Conservation (phyloP, 2,113 vertebrate genomes). For the Crotalus horridus region DNA sequence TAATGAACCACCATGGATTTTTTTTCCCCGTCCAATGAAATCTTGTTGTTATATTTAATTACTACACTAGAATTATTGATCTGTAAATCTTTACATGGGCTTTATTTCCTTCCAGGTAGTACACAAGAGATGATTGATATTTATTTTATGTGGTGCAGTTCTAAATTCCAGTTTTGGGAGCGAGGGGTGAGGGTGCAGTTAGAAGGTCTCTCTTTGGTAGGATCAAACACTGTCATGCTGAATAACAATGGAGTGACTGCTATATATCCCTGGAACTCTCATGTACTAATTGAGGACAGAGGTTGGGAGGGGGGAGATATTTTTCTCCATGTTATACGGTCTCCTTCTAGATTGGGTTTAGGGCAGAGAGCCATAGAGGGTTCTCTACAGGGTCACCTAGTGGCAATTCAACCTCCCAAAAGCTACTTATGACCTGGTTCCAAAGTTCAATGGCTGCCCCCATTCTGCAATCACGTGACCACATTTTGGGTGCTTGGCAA, state of each 20-base stretch:
- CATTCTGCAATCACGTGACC: too few species aligned
- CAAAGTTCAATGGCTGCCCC: too few species aligned
- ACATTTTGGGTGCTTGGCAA: too few species aligned
- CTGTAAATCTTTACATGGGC: neutral
- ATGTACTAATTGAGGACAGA: neutral
- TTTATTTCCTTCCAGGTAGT: neutral
- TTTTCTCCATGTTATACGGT: neutral
- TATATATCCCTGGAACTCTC: neutral
- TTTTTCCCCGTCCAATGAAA: neutral
- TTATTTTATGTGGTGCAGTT: neutral
- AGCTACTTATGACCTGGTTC: too few species aligned
- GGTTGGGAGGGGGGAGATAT: neutral
- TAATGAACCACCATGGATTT: neutral
- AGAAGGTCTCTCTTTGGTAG: neutral
- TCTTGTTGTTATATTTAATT: neutral
- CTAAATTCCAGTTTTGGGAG: neutral
- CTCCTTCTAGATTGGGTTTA: too few species aligned
- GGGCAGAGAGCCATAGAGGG: too few species aligned
- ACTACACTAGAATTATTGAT: conserved; percentile 14
- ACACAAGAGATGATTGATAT: neutral
- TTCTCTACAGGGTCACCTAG: too few species aligned
- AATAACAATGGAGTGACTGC: neutral
- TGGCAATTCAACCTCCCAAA: too few species aligned
- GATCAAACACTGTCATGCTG: neutral
- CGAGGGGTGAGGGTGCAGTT: neutral